Evolutionary conservation across 2,888 invertebrate genomes (phyloP).

Genomic region (Leucophenga montana): DNA sequence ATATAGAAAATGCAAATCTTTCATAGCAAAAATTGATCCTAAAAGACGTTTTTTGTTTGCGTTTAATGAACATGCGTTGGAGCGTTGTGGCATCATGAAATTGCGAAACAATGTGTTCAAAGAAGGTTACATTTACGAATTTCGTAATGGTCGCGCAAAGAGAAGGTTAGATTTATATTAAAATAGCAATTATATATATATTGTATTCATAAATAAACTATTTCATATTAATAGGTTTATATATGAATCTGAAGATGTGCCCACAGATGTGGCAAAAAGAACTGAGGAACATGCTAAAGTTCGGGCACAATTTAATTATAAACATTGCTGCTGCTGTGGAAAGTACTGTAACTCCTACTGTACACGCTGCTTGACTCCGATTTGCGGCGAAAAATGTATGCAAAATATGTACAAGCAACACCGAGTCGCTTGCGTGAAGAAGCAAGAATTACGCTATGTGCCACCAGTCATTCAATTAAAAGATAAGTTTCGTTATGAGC

Average conservation of each 20-base stretch:
- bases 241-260: not conserved
- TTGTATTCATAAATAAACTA: not conserved
- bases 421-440: conserved; percentile 34
- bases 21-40: conserved; percentile 49
- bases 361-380: conserved; percentile 34
- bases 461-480: not conserved
- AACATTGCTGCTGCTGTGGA: not conserved
- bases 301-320: not conserved
- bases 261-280: too few relatives aligned
- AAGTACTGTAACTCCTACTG: not conserved
- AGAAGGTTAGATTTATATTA: not conserved
- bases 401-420: conserved; percentile 42
- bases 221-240: not conserved
- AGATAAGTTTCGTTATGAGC: conserved; percentile 6
- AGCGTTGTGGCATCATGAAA: conserved; percentile 50
- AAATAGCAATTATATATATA: not conserved
- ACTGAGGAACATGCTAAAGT: not conserved
- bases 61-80: conserved; percentile 60
- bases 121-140: conserved; percentile 46
- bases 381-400: conserved; percentile 65
- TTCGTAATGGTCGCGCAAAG: conserved; percentile 54
- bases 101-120: too few relatives aligned
- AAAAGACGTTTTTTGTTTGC: conserved; percentile 54
- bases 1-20: conserved; percentile 42
- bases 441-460: not conserved